Percentiles rank a stretch among this genome's conserved stretches.
phyloP scores from a whole-genome alignment of 2,797 vertebrate species.

The Eleutherodactylus coqui region DNA sequence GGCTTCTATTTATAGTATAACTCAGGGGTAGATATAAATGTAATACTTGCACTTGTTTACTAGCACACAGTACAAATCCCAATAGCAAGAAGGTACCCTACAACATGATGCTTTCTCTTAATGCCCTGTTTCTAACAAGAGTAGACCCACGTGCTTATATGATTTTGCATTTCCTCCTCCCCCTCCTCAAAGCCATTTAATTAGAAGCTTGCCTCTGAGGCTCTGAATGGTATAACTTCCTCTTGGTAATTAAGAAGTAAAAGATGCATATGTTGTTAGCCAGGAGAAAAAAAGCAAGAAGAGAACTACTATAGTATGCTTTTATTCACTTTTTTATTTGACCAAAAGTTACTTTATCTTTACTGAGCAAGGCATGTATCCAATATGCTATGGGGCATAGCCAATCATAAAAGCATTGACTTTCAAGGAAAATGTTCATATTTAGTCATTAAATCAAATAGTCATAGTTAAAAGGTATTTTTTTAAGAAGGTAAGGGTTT shows the following conservation, averaged over 20 bases:
- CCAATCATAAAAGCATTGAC: neutral
- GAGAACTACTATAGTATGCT: neutral
- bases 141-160: slow-evolving; percentile 30
- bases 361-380: neutral
- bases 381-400: neutral
- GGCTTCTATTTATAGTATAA: slow-evolving; percentile 40
- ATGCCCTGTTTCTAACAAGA: slow-evolving; percentile 33
- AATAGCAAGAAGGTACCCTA: neutral
- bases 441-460: neutral
- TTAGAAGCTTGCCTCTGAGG: slow-evolving; percentile 40
- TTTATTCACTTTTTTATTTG: neutral
- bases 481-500: neutral
- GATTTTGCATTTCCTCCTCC: slow-evolving; percentile 31
- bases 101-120: slow-evolving; percentile 7
- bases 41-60: slow-evolving; percentile 30
- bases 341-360: neutral
- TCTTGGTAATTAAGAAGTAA: slow-evolving; percentile 55
- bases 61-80: neutral
- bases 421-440: neutral
- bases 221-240: slow-evolving; percentile 51
- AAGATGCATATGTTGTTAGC: slow-evolving; percentile 50
- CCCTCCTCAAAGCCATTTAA: slow-evolving; percentile 30
- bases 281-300: slow-evolving; percentile 33
- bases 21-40: slow-evolving; percentile 33
- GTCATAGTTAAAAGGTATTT: neutral